Conservation (phyloP, 2,888 invertebrate genomes). For the Tachina grossa region DNA sequence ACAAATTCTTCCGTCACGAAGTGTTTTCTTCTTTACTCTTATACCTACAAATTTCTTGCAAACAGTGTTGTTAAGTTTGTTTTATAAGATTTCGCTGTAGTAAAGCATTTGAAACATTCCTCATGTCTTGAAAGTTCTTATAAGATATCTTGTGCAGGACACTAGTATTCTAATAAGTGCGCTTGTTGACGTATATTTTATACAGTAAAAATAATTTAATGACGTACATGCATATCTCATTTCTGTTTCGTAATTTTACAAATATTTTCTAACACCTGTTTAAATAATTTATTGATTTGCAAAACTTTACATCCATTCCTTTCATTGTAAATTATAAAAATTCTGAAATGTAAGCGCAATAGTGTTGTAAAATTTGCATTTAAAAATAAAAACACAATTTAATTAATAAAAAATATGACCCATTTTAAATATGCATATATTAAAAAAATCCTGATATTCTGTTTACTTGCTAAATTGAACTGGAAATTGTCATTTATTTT, state of each 20-base stretch:
- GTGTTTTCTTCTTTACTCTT: too few relatives aligned
- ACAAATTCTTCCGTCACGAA: too few relatives aligned
- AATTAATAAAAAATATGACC: conserved; percentile 2
- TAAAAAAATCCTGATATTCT: neutral
- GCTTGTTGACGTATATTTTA: too few relatives aligned
- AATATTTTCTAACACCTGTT: conserved; percentile 32
- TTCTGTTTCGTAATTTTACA: neutral
- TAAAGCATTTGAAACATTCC: too few relatives aligned
- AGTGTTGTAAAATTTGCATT: neutral
- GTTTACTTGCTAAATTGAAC: neutral
- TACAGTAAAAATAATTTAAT: neutral
- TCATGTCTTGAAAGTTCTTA: too few relatives aligned
- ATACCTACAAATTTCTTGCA: too few relatives aligned
- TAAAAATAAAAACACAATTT: neutral
- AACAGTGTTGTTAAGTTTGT: too few relatives aligned
- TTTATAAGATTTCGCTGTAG: too few relatives aligned
- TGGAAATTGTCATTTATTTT: neutral
- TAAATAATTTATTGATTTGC: conserved; percentile 9
- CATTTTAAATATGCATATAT: neutral
- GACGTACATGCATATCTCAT: conserved; percentile 2
- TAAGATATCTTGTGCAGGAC: too few relatives aligned
- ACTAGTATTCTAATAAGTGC: too few relatives aligned
- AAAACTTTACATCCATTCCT: neutral
- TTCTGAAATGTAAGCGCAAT: neutral
- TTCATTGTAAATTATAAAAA: conserved; percentile 3